These are phyloP conservation scores for Ochropacha duplaris DNA, from an alignment of 2,888 invertebrate genomes.

Conservation along the genomic window DNA sequence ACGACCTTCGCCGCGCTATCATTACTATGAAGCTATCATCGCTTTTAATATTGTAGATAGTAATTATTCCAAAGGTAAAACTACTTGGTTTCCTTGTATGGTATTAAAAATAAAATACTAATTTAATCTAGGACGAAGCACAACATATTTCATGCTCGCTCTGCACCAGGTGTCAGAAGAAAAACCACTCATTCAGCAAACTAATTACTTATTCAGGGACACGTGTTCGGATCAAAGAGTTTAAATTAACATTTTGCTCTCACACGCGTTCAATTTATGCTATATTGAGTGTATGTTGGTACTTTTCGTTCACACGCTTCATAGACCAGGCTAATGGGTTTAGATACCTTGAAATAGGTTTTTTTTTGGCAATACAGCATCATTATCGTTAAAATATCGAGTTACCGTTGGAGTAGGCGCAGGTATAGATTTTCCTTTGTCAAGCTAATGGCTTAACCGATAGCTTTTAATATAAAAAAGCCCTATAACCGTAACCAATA, in stretches of 20 bases:
- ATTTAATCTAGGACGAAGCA: neutral
- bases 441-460: neutral
- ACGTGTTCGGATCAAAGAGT: conserved; percentile 28
- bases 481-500: neutral
- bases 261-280: conserved; percentile 10
- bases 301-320: neutral
- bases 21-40: no score
- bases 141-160: conserved; percentile 13
- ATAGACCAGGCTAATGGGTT: neutral
- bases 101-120: neutral
- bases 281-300: neutral
- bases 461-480: neutral
- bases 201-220: conserved; percentile 35
- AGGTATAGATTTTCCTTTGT: neutral
- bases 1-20: no score
- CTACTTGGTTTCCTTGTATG: no score
- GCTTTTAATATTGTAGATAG: no score
- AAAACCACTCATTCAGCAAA: conserved; percentile 17
- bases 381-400: neutral
- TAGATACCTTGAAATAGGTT: neutral
- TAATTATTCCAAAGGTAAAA: no score
- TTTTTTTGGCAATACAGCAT: neutral
- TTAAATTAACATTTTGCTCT: conserved; percentile 18
- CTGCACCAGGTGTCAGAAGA: conserved; percentile 12
- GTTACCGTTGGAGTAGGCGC: neutral